These are phyloP conservation scores for Tachycineta bicolor DNA, from an alignment of 2,113 vertebrate genomes.

Conservation along the genomic window DNA sequence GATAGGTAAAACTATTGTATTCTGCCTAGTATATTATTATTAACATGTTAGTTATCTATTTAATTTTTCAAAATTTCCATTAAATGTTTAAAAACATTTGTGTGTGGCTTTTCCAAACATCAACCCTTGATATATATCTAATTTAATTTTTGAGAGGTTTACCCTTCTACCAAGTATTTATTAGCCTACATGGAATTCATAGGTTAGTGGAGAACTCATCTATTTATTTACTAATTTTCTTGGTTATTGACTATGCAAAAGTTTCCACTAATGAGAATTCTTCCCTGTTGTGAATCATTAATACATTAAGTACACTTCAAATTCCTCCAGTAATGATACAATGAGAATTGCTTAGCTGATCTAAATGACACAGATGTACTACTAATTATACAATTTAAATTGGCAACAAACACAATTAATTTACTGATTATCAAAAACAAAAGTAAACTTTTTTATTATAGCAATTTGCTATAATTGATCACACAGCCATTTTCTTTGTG, in stretches of 20 bases:
- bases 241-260: slow-evolving; percentile 47
- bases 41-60: neutral
- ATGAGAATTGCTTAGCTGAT: slow-evolving; percentile 56
- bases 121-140: neutral
- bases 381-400: slow-evolving; percentile 63
- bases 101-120: neutral
- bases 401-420: slow-evolving; percentile 56
- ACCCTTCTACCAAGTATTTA: neutral
- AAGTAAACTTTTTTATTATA: slow-evolving; percentile 68
- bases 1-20: neutral
- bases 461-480: slow-evolving; percentile 61
- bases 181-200: neutral
- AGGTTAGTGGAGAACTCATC: neutral
- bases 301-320: slow-evolving; percentile 63
- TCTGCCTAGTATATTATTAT: neutral
- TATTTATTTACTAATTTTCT: slow-evolving; percentile 47
- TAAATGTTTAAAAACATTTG: neutral
- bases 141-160: neutral
- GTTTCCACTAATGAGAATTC: slow-evolving; percentile 52
- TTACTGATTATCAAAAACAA: slow-evolving; percentile 64
- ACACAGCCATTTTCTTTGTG: slow-evolving; percentile 15
- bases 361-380: slow-evolving; percentile 60
- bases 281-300: slow-evolving; percentile 47
- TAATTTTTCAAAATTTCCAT: neutral
- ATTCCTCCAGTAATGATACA: slow-evolving; percentile 50